A percentile compares a stretch with the other conserved stretches of the same genome.
phyloP scores from a whole-genome alignment of 2,888 invertebrate species.

The Agrochola macilenta region DNA sequence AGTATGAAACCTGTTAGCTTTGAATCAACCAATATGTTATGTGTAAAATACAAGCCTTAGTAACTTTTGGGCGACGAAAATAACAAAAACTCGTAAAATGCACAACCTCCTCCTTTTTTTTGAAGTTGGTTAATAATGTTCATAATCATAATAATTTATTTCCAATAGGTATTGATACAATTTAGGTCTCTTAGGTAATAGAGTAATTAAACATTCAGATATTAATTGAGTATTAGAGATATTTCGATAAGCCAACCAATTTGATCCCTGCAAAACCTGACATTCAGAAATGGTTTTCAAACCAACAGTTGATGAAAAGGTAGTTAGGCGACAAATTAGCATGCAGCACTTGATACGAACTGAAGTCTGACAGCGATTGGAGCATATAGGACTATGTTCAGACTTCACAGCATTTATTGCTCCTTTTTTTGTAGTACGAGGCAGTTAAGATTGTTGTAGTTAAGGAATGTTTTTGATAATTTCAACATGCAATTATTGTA shows the following conservation, averaged over 20 bases:
- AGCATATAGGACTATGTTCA: neutral
- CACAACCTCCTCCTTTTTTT: neutral
- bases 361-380: slow-evolving; percentile 15
- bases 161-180: neutral
- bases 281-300: neutral
- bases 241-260: too few relatives aligned
- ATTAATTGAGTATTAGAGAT: neutral
- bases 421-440: neutral
- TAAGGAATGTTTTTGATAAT: too few relatives aligned
- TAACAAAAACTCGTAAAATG: neutral
- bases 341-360: slow-evolving; percentile 10
- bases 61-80: neutral
- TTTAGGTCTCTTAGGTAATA: neutral
- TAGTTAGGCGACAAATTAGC: slow-evolving; percentile 10
- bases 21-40: neutral
- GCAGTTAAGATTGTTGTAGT: neutral
- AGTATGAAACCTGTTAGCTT: neutral
- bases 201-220: neutral
- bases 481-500: too few relatives aligned
- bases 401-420: neutral
- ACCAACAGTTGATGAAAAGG: slow-evolving; percentile 7
- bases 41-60: neutral
- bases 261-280: neutral
- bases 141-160: neutral
- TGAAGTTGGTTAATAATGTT: neutral